These are phyloP conservation scores for Nicator chloris DNA, from an alignment of 2,113 vertebrate species.

Conservation along the genomic window DNA sequence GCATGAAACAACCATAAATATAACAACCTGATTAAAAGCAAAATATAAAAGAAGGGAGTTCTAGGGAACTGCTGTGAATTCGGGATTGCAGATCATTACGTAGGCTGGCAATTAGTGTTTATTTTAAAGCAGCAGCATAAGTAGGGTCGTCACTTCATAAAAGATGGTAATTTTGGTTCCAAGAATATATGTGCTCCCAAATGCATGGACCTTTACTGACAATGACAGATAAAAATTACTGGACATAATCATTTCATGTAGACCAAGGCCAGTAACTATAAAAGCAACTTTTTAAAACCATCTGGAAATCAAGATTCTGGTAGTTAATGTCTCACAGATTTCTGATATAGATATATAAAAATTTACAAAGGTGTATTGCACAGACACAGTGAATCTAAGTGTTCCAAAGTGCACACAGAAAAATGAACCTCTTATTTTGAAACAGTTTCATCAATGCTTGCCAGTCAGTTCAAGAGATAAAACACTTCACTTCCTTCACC, in stretches of 20 bases:
- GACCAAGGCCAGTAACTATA: neutral
- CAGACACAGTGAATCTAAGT: neutral
- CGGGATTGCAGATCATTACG: neutral
- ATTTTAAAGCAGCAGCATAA: neutral
- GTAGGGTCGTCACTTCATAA: neutral
- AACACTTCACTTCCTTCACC: conserved; percentile 50
- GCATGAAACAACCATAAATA: neutral
- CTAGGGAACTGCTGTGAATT: neutral
- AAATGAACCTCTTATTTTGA: neutral
- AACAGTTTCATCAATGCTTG: neutral
- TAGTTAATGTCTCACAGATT: neutral
- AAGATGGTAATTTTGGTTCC: neutral
- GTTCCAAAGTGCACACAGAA: neutral
- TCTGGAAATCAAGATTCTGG: neutral
- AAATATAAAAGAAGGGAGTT: conserved; percentile 3
- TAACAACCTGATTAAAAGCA: neutral
- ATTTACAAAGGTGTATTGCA: neutral
- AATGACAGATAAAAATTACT: neutral
- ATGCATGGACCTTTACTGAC: neutral
- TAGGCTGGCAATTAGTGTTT: neutral
- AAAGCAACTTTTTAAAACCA: neutral
- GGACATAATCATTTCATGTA: neutral
- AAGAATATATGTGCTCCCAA: neutral
- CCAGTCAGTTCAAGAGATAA: conserved; percentile 7
- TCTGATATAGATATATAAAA: neutral